These are phyloP conservation scores for Caenorhabditis wallacei DNA, from an alignment of 2,888 invertebrate species.

Conservation along the genomic window DNA sequence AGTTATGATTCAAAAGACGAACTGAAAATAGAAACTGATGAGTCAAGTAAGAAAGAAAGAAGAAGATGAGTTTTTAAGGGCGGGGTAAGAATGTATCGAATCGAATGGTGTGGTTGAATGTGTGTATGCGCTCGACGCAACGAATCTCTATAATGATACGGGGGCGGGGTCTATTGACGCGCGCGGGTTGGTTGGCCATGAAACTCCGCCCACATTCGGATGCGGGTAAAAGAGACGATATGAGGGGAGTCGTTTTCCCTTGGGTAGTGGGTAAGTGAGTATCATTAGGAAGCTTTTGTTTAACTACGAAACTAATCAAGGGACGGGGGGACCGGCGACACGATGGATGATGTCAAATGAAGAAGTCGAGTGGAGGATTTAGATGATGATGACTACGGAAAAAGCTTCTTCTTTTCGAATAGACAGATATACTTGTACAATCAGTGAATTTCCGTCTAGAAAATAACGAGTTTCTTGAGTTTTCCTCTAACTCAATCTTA, in stretches of 20 bases:
- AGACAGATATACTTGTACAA: conserved; percentile 5
- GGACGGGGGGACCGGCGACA: conserved; percentile 39
- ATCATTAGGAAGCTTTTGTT: conserved; percentile 61
- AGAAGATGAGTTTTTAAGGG: too few relatives aligned
- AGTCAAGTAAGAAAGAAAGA: neutral
- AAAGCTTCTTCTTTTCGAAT: neutral
- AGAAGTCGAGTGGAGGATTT: conserved; percentile 16
- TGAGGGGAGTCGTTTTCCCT: conserved; percentile 26
- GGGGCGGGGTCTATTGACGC: conserved; percentile 46
- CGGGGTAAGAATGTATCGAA: conserved; percentile 34
- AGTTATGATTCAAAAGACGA: neutral
- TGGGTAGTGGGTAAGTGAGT: conserved; percentile 55
- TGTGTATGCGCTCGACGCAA: conserved; percentile 57
- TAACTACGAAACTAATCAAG: conserved; percentile 63
- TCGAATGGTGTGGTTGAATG: conserved; percentile 55
- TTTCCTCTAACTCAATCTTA: too few relatives aligned
- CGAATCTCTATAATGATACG: conserved; percentile 64
- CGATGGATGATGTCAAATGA: neutral
- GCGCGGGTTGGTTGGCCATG: conserved; percentile 47
- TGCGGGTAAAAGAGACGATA: conserved; percentile 54
- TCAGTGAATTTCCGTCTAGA: conserved; percentile 15
- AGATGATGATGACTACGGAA: conserved; percentile 15
- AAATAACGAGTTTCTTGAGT: conserved; percentile 26
- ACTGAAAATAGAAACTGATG: neutral
- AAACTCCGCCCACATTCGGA: conserved; percentile 55